Base-by-base conservation (phyloP, 2,888 invertebrate genomes). In the Dimorphilus gyrociliatus region DNA sequence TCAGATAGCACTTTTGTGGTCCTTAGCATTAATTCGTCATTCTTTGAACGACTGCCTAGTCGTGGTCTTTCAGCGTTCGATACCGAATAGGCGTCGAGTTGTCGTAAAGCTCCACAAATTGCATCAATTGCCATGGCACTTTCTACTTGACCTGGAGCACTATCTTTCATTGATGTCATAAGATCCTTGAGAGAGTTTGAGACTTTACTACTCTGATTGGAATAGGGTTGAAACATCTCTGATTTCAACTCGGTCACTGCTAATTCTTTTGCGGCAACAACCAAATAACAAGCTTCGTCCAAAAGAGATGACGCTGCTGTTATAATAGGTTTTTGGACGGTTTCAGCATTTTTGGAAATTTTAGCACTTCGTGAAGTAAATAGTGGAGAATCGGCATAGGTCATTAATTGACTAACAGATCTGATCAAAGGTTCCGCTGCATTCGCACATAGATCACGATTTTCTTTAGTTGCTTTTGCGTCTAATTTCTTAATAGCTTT, bases 111-210 rank as follows among this genome's bases (percentile, higher is more conserved):
- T 1, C 71, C 69, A 40, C 72, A 74, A 6, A 94, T 66, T 23
- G 75, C 73, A 19, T 81, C 78, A 23, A 86, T 70, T 0, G 81
- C 82, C 0, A 72, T 70, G 26, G 81, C 78, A 59, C 94, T 88
- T 60, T 97, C 94, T 3, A 76, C 74, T 60, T 92, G 90, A 0
- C 94, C 94, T 0, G 94, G 94, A 0, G 92, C 88, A 48, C 82
- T 82, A 54, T 90, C 90, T 30, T 80, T 75, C 46, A 92, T 85
- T 40, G 84, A 81, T 10, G 82, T 76, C 3, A 92, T 88, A 3
- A 97, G 71, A 8, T 76, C 74, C 64, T 94, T 94, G 54, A 97
- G 92, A 17, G 86, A 81, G 59, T 94, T 92, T 1, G 90, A 90
- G 1, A 97, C 90, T 29, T 76, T 78, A 60, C 86, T 90, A 55